phyloP scores from a whole-genome alignment of 1,140 invertebrate genomes.

The Latrodectus geometricus region DNA sequence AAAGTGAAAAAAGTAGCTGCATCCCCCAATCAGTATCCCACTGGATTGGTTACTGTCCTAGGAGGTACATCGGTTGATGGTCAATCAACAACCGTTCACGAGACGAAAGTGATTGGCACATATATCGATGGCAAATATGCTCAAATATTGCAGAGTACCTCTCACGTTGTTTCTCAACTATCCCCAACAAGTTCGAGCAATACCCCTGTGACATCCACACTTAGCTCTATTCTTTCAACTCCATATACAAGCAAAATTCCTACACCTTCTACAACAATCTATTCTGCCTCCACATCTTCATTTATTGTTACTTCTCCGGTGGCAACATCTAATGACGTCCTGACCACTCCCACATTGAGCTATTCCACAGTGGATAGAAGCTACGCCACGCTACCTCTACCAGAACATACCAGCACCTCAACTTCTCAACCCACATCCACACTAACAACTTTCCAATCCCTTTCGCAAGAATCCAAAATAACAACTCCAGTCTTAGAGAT shows the following conservation, averaged over 20 bases:
- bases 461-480: too few relatives aligned
- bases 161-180: slow-evolving; percentile 66
- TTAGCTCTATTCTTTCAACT: background rate
- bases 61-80: slow-evolving; percentile 85
- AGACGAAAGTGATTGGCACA: slow-evolving; percentile 90
- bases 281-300: too few relatives aligned
- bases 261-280: too few relatives aligned
- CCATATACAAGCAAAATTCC: background rate
- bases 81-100: slow-evolving; percentile 84
- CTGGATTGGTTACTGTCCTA: slow-evolving; percentile 82
- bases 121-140: slow-evolving; percentile 89
- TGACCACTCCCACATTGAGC: background rate
- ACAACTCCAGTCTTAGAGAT: too few relatives aligned
- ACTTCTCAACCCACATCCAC: too few relatives aligned
- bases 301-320: too few relatives aligned
- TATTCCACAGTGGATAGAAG: slow-evolving; percentile 22
- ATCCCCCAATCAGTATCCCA: slow-evolving; percentile 71
- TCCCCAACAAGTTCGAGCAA: background rate
- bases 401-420: too few relatives aligned
- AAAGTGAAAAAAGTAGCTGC: slow-evolving; percentile 19
- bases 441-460: too few relatives aligned
- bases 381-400: background rate
- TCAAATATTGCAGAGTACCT: slow-evolving; percentile 79
- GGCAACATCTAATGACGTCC: background rate
- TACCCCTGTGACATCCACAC: too few relatives aligned